Evolutionary conservation across 2,888 invertebrate species (phyloP).

Genomic region (Drosophila cracens): DNA sequence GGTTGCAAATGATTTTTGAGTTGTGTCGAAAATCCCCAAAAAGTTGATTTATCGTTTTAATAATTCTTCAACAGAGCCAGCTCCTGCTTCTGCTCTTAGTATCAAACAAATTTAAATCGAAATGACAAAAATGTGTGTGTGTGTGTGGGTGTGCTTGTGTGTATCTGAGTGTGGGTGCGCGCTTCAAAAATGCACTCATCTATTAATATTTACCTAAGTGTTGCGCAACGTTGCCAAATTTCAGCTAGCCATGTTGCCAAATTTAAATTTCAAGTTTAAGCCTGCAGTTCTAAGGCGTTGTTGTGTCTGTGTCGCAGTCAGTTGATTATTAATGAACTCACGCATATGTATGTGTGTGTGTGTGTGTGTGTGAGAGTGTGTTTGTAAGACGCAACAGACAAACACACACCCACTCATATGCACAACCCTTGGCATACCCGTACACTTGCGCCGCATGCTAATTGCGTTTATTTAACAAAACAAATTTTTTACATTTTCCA

Average conservation of each 20-base stretch:
- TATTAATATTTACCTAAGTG: constrained; percentile 44
- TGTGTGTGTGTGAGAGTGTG: constrained; percentile 23
- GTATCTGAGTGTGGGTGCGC: constrained; percentile 5
- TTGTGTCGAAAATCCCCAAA: constrained; percentile 74
- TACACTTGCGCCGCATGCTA: constrained; percentile 64
- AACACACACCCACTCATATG: constrained; percentile 18
- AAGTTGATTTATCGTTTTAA: constrained; percentile 82
- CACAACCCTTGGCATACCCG: constrained; percentile 55
- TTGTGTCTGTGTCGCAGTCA: constrained; percentile 15
- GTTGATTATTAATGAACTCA: constrained; percentile 55
- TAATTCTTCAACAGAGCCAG: constrained; percentile 67
- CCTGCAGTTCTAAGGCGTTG: constrained; percentile 26
- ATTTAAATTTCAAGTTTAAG: constrained; percentile 17
- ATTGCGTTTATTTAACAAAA: constrained; percentile 80
- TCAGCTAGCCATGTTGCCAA: constrained; percentile 53
- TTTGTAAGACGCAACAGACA: constrained; percentile 36
- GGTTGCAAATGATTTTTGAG: constrained; percentile 78
- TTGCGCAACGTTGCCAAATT: constrained; percentile 52
- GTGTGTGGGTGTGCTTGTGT: constrained; percentile 1
- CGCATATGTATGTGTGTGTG: constrained; percentile 5
- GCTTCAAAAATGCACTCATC: constrained; percentile 42
- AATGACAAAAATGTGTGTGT: constrained; percentile 61
- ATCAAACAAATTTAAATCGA: constrained; percentile 52
- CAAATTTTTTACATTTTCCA: constrained; percentile 67
- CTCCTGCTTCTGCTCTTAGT: constrained; percentile 18